Conservation (phyloP, 2,113 vertebrate species). For the Aphyosemion australe region DNA sequence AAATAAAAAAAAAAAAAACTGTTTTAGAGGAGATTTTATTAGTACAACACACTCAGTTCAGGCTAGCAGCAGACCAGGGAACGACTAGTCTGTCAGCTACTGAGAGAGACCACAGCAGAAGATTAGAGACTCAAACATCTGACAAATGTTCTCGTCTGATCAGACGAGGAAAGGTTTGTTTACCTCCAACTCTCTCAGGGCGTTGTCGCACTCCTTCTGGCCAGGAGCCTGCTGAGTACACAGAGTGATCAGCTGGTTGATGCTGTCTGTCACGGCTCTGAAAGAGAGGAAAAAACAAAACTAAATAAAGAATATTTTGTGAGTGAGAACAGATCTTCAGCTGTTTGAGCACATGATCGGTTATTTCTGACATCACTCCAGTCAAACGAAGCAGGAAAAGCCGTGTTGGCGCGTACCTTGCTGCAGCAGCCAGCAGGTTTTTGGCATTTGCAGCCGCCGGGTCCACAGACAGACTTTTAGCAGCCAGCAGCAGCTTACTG, state of each 20-base stretch:
- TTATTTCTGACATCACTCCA: too few species aligned
- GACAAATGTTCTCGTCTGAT: not conserved
- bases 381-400: too few species aligned
- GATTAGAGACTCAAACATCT: not conserved
- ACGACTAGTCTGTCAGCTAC: not conserved
- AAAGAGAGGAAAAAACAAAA: slow-evolving; percentile 34
- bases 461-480: slow-evolving; percentile 96
- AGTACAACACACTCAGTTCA: not conserved
- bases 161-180: not conserved
- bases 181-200: slow-evolving; percentile 97
- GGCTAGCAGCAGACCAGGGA: not conserved
- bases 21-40: not conserved
- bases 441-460: slow-evolving; percentile 96
- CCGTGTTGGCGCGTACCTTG: slow-evolving; percentile 79
- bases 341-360: too few species aligned
- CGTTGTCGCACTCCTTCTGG: slow-evolving; percentile 98
- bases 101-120: not conserved
- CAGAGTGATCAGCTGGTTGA: slow-evolving; percentile 96
- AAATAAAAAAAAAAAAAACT: not conserved
- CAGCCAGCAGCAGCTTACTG: slow-evolving; percentile 94
- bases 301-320: not conserved
- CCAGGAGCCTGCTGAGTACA: slow-evolving; percentile 97
- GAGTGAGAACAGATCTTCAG: not conserved
- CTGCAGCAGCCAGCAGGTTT: slow-evolving; percentile 94
- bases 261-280: slow-evolving; percentile 98